Percentiles rank a stretch among this genome's conserved stretches.
These are phyloP conservation scores for Pristionchus arcanus DNA, from an alignment of 2,888 invertebrate species.

Conservation along the genomic window DNA sequence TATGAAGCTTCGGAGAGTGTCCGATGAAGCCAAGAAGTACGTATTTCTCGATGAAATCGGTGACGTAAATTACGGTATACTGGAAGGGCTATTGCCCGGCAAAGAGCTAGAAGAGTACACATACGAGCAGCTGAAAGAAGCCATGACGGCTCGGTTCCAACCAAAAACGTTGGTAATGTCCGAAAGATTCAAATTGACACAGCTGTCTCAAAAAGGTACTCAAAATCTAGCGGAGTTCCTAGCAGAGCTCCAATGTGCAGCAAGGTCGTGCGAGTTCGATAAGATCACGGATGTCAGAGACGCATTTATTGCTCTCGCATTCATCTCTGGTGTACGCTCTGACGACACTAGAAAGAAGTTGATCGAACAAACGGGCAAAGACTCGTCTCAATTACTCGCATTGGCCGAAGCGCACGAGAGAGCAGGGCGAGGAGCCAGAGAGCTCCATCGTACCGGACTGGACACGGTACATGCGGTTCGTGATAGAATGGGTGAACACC, in stretches of 20 bases:
- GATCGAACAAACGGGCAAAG: slow-evolving; percentile 10
- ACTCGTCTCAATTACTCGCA: slow-evolving; percentile 5
- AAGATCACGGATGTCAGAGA: slow-evolving; percentile 21
- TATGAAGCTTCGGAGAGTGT: background rate
- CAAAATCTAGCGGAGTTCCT: slow-evolving; percentile 21
- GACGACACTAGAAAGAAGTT: background rate
- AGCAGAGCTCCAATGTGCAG: background rate
- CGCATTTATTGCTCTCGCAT: no score
- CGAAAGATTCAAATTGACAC: no score
- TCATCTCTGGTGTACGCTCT: background rate
- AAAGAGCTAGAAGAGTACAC: no score
- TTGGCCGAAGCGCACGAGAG: slow-evolving; percentile 27
- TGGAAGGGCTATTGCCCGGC: no score
- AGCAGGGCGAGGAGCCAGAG: background rate
- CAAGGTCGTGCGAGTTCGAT: background rate
- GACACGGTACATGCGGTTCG: background rate
- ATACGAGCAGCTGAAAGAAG: no score
- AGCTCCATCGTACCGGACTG: background rate
- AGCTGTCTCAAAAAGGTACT: background rate
- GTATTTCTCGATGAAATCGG: slow-evolving; percentile 9
- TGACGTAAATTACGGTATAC: background rate
- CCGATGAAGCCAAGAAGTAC: background rate
- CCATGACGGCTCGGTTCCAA: no score
- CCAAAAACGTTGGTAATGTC: no score
- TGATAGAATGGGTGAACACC: background rate